phyloP scores from a whole-genome alignment of 92 coral and sea anemone species.

The Paragorgia papillata region DNA sequence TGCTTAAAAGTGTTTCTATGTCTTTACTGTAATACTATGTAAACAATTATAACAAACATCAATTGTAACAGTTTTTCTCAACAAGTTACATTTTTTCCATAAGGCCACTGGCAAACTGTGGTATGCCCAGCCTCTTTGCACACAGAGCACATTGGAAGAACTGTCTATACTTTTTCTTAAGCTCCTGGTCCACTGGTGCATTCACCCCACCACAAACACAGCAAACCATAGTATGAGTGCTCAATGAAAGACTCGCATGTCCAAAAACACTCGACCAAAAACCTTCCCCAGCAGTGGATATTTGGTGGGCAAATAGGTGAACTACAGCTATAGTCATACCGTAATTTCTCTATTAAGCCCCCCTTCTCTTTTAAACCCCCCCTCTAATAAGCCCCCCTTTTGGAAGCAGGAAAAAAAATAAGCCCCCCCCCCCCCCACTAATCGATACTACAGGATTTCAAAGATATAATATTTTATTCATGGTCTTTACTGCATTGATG shows the following conservation, averaged over 20 bases:
- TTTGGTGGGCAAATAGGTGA: slow-evolving; percentile 40
- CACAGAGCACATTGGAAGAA: slow-evolving; percentile 48
- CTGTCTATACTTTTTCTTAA: slow-evolving; percentile 51
- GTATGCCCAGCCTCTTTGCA: slow-evolving; percentile 34
- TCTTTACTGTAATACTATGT: too few species aligned
- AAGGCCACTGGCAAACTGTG: slow-evolving; percentile 40
- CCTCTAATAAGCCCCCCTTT: too few species aligned
- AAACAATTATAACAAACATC: too few species aligned
- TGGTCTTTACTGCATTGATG: too few species aligned
- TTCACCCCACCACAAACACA: slow-evolving; percentile 44
- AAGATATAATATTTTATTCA: too few species aligned
- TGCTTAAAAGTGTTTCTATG: too few species aligned
- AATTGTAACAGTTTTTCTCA: too few species aligned
- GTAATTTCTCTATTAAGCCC: too few species aligned
- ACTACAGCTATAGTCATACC: slow-evolving; percentile 51
- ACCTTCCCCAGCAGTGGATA: slow-evolving; percentile 30
- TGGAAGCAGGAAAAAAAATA: too few species aligned
- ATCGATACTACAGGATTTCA: too few species aligned
- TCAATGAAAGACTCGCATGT: slow-evolving; percentile 44
- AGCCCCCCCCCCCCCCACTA: too few species aligned
- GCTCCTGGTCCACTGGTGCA: slow-evolving; percentile 34
- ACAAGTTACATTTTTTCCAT: slow-evolving; percentile 27
- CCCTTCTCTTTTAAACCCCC: too few species aligned
- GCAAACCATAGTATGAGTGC: slow-evolving; percentile 46
- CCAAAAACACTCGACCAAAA: slow-evolving; percentile 20